Evolutionary conservation across 2,888 invertebrate species (phyloP).

Genomic region (Rosalia funebris): DNA sequence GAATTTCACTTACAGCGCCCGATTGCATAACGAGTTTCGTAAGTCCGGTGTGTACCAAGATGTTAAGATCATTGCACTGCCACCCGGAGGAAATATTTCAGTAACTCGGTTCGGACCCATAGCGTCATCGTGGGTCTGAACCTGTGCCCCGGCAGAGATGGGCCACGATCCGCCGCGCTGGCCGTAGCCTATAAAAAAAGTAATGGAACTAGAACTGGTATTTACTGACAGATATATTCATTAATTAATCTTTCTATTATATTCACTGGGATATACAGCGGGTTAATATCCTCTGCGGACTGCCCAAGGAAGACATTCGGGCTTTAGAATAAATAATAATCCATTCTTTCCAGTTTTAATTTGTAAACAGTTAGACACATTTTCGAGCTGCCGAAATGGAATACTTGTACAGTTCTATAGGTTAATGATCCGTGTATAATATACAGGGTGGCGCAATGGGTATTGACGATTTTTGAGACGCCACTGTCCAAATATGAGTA

Average conservation of each 20-base stretch:
- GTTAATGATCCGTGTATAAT: background rate
- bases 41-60: slow-evolving; percentile 12
- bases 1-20: slow-evolving; percentile 34
- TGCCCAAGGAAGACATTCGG: background rate
- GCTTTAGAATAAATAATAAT: slow-evolving; percentile 5
- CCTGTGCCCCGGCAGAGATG: background rate
- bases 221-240: slow-evolving; percentile 21
- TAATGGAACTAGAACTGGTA: slow-evolving; percentile 26
- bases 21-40: slow-evolving; percentile 24
- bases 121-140: slow-evolving; percentile 1
- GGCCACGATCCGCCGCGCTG: slow-evolving; percentile 15
- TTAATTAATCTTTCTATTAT: slow-evolving; percentile 25
- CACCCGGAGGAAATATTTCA: slow-evolving; percentile 10
- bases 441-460: too few relatives aligned
- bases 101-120: slow-evolving; percentile 5
- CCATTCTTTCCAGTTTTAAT: background rate
- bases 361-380: background rate
- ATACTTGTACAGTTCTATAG: background rate
- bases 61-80: slow-evolving; percentile 14
- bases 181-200: slow-evolving; percentile 15
- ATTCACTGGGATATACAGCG: slow-evolving; percentile 19
- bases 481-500: too few relatives aligned
- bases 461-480: too few relatives aligned
- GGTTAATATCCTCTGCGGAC: slow-evolving; percentile 17
- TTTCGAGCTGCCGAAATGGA: background rate